A percentile compares a stretch with the other conserved stretches of the same genome.
Conservation (phyloP, 2,797 vertebrate genomes). For the Ispidina lecontei region DNA sequence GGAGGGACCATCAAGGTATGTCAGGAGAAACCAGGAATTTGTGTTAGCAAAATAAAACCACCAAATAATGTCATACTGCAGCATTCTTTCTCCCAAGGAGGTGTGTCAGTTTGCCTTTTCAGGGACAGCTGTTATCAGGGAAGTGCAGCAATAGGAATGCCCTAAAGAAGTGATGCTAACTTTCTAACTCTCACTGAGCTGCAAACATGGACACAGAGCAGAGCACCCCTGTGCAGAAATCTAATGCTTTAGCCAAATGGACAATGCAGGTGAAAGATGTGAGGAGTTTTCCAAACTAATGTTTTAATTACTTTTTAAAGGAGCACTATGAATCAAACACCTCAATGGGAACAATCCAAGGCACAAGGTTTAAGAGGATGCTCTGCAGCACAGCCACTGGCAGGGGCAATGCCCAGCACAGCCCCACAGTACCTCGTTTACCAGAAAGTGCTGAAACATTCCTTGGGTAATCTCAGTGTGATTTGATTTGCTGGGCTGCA, state of each 20-base stretch:
- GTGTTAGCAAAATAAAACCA: not conserved
- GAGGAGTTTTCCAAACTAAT: not conserved
- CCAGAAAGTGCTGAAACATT: constrained; percentile 2
- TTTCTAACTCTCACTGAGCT: not conserved
- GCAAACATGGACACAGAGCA: not conserved
- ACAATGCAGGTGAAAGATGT: not conserved
- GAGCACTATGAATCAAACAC: not conserved
- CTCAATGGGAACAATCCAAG: fast-evolving
- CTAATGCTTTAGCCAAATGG: not conserved
- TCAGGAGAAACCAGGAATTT: not conserved
- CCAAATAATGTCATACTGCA: not conserved
- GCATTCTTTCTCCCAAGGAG: not conserved
- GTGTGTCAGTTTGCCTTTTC: not conserved
- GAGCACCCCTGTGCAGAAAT: not conserved
- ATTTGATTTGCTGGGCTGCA: constrained; percentile 17
- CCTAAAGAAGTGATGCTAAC: not conserved
- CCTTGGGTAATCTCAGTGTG: constrained; percentile 20
- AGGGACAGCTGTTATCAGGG: not conserved
- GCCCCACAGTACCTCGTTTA: not conserved
- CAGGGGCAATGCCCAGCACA: not conserved
- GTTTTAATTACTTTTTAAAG: not conserved
- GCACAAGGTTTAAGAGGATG: not conserved
- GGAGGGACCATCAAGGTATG: not conserved
- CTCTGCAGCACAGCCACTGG: not conserved
- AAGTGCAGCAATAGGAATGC: not conserved